A percentile compares a stretch with the other conserved stretches of the same genome.
Evolutionary conservation across 1,140 invertebrate genomes (phyloP).

Genomic region (Psix sp.): DNA sequence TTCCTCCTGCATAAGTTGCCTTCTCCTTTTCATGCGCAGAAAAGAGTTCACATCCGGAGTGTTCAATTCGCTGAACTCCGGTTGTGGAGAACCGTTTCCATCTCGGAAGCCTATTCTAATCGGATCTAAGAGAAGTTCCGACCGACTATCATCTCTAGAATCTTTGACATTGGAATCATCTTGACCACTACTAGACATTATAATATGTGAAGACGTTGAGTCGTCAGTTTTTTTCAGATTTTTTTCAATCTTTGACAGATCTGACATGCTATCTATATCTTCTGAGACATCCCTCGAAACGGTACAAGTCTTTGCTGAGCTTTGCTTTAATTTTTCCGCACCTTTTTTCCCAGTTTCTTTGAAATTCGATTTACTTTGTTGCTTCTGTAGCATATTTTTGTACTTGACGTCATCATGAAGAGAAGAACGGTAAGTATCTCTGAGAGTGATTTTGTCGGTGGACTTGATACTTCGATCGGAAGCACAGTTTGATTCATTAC

Average conservation of each 20-base stretch:
- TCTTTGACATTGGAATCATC: conserved; percentile 55
- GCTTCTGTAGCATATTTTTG: conserved; percentile 63
- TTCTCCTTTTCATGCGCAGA: conserved; percentile 66
- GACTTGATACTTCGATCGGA: conserved; percentile 54
- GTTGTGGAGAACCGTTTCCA: conserved; percentile 62
- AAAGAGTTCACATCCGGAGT: conserved; percentile 73
- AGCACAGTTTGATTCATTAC: conserved; percentile 64
- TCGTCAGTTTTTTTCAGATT: conserved; percentile 38
- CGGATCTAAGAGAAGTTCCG: conserved; percentile 67
- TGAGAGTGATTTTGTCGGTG: conserved; percentile 65
- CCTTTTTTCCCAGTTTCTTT: conserved; percentile 63
- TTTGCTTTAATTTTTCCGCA: conserved; percentile 66
- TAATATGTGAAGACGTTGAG: conserved; percentile 33
- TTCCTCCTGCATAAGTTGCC: conserved; percentile 59
- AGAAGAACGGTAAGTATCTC: conserved; percentile 56
- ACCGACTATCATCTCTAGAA: conserved; percentile 59
- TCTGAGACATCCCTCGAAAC: conserved; percentile 63
- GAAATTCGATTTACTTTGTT: conserved; percentile 57
- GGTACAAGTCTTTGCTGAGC: conserved; percentile 51
- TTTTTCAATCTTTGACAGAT: conserved; percentile 61
- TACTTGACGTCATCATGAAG: conserved; percentile 50
- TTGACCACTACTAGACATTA: conserved; percentile 24
- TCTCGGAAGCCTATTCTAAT: conserved; percentile 73
- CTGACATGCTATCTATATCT: conserved; percentile 58
- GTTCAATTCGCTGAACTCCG: conserved; percentile 70